Evolutionary conservation across 2,113 vertebrate species (phyloP), one percentile per base, ranked within the genome.

Genomic region (Pteruthius melanotis): DNA sequence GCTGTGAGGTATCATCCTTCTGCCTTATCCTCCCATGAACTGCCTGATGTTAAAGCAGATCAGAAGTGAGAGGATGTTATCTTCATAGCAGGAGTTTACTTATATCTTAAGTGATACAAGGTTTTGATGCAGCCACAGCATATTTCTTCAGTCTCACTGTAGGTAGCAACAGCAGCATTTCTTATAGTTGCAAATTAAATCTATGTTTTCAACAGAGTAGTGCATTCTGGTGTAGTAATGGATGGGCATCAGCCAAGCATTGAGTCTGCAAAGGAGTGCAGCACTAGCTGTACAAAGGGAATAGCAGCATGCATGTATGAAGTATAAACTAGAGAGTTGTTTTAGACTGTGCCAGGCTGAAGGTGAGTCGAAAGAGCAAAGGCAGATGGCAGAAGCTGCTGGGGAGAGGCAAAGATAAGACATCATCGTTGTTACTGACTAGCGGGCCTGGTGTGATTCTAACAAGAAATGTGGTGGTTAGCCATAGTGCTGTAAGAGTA

Each of bases 1-100:
- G 74, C 93, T 96, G 94, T 53, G 87, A 91, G 72, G 22, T 82
- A 52, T 92, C 75, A 74, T 84, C 57, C 65, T 24, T 92, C 56
- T 89, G 65, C 78, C 56, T 74, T 87, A 49, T 76, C 70, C 61
- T 89, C 57, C 19, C 19, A 3, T 39, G 61, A 74, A 63, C 65
- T 83, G 28, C 54, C 61, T 82, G 24, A 49, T 49, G 53, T 60
- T 87, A 53, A 85, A 90, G 53, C 40, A 89, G 57, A 75, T 53
- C 47, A 94, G 74, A 85, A 93, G 37, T 0, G 2, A 91, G 78
- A 60, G 40, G 47, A 63, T 52, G 44, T 75, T 95, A 70, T 68
- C 44, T 78, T 87, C 40, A 11, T 64, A 76, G 87, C 70, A 83
- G 85, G 61, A 75, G 31, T 68, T 95, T 75, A 59, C 60, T 84